phyloP scores from a whole-genome alignment of 2,888 invertebrate genomes.

The Ecdyonurus torrentis region DNA sequence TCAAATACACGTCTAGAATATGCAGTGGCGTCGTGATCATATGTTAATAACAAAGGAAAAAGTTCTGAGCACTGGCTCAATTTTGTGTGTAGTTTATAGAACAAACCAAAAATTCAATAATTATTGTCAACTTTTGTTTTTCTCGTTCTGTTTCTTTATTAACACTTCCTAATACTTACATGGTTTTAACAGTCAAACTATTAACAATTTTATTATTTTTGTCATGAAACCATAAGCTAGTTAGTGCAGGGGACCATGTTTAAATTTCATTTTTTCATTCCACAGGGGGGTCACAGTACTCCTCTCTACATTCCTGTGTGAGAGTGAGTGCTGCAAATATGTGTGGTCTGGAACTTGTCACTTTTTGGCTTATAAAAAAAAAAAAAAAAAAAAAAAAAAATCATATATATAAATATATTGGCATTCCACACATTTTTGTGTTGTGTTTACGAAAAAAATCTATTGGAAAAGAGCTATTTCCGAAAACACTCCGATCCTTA shows the following conservation, averaged over 20 bases:
- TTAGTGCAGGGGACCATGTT: not conserved
- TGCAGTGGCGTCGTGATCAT: no score
- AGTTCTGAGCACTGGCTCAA: no score
- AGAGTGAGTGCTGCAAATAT: not conserved
- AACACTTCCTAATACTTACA: no score
- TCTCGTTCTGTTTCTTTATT: no score
- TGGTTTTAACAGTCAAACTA: no score
- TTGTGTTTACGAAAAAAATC: constrained; percentile 71
- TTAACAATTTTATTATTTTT: no score
- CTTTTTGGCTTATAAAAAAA: constrained; percentile 18
- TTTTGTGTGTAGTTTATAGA: no score
- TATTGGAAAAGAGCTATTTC: constrained; percentile 73
- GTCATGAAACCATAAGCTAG: no score
- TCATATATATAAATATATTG: not conserved
- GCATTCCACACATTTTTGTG: constrained; percentile 44
- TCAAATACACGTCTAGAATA: no score
- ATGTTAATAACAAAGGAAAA: no score
- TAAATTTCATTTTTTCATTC: not conserved
- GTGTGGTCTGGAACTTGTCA: constrained; percentile 11
- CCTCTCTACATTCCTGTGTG: not conserved
- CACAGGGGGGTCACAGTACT: not conserved
- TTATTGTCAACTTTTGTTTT: no score
- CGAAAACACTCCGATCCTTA: constrained; percentile 62
- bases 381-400: not conserved
- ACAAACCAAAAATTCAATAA: no score